Percentiles rank a stretch among this genome's conserved stretches.
These are phyloP conservation scores for Tamias sibiricus DNA, from an alignment of 2,113 vertebrate species.

Conservation along the genomic window DNA sequence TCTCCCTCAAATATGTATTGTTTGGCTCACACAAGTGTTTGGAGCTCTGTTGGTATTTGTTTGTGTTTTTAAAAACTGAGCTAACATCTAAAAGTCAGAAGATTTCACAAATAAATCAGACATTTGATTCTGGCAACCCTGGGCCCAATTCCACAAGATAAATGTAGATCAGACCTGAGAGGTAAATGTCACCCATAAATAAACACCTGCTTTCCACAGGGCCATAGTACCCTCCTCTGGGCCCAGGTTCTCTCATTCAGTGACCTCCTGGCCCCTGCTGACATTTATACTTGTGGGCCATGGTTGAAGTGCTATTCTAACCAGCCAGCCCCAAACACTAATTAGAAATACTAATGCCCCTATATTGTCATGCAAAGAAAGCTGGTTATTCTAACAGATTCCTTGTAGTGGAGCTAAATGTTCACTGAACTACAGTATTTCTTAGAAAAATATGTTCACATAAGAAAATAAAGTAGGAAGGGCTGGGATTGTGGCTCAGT, in stretches of 20 bases:
- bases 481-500: too few relatives aligned
- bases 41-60: neutral
- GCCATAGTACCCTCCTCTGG: neutral
- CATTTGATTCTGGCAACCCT: neutral
- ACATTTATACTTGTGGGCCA: neutral
- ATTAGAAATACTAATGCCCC: neutral
- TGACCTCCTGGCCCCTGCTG: neutral
- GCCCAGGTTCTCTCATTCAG: neutral
- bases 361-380: conserved; percentile 45
- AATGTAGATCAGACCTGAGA: neutral
- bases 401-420: neutral
- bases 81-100: conserved; percentile 29
- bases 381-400: conserved; percentile 1
- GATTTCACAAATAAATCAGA: conserved; percentile 48
- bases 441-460: neutral
- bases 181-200: neutral
- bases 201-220: conserved; percentile 13
- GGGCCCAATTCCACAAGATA: neutral
- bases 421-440: conserved; percentile 42
- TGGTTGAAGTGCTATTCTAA: neutral
- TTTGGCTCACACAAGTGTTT: neutral
- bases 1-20: neutral
- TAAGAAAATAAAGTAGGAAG: neutral
- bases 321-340: neutral
- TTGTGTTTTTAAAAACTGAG: neutral